These are phyloP conservation scores for Tachystola acroxantha DNA, from an alignment of 2,888 invertebrate species.

Conservation along the genomic window DNA sequence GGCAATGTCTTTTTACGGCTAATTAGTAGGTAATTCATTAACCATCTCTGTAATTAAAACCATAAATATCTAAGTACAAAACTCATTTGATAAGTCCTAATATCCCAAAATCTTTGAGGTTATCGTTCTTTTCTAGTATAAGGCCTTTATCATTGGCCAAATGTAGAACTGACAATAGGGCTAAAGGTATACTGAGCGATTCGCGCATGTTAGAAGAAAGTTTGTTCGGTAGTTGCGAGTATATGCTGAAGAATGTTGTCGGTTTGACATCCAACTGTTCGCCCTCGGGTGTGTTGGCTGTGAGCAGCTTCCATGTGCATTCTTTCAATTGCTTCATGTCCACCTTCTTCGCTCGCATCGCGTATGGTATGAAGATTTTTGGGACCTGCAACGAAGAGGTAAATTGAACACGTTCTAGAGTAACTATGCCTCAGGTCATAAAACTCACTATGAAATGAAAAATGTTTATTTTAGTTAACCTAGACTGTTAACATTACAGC, in stretches of 20 bases:
- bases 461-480: too few relatives aligned
- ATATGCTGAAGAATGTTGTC: slow-evolving; percentile 77
- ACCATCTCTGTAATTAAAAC: too few relatives aligned
- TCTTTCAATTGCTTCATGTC: slow-evolving; percentile 91
- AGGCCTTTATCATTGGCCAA: slow-evolving; percentile 89
- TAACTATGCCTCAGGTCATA: neutral
- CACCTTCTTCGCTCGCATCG: slow-evolving; percentile 89
- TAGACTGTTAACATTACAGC: too few relatives aligned
- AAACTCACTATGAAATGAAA: neutral
- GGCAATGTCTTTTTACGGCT: too few relatives aligned
- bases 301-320: slow-evolving; percentile 84
- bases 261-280: slow-evolving; percentile 54
- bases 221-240: slow-evolving; percentile 73
- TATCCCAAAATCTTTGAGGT: slow-evolving; percentile 75
- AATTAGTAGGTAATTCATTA: too few relatives aligned
- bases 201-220: slow-evolving; percentile 81
- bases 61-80: neutral
- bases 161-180: slow-evolving; percentile 89
- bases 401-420: neutral
- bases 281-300: slow-evolving; percentile 41
- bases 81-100: slow-evolving; percentile 47
- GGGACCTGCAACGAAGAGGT: too few relatives aligned
- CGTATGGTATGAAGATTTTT: slow-evolving; percentile 87
- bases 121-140: slow-evolving; percentile 66
- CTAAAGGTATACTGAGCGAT: slow-evolving; percentile 86